Conservation (phyloP, 2,888 invertebrate genomes). For the Pollenia griseotomentosa region DNA sequence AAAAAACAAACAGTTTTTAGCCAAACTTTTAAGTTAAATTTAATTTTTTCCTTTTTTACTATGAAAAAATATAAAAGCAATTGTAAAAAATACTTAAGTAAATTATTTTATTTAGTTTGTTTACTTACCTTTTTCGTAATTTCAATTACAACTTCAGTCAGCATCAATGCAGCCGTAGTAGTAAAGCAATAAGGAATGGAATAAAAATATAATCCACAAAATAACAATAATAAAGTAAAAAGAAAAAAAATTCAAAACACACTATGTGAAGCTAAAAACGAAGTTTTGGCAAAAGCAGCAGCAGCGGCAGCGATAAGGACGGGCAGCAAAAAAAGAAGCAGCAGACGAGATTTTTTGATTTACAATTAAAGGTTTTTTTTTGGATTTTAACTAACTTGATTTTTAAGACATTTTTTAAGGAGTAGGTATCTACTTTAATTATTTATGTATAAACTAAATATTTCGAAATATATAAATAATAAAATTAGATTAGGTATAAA, state of each 20-base stretch:
- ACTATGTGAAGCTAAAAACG: constrained; percentile 21
- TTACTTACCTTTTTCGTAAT: constrained; percentile 56
- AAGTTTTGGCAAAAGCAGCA: constrained; percentile 37
- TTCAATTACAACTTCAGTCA: constrained; percentile 39
- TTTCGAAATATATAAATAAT: neutral
- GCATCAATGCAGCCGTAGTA: neutral
- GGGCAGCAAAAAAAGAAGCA: constrained; percentile 31
- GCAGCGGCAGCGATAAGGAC: constrained; percentile 4
- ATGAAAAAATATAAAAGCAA: constrained; percentile 2
- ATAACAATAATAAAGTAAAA: constrained; percentile 38
- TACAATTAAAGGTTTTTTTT: neutral
- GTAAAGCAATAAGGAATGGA: neutral
- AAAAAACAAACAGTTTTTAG: too few species aligned
- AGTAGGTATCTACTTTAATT: neutral
- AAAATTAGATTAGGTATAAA: neutral
- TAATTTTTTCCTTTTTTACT: neutral
- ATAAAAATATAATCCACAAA: constrained; percentile 50
- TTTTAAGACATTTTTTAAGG: constrained; percentile 9
- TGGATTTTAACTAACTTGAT: neutral
- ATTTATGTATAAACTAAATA: neutral
- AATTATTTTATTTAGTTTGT: constrained; percentile 30
- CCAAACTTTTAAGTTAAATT: neutral
- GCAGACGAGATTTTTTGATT: constrained; percentile 45
- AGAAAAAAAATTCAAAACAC: constrained; percentile 17
- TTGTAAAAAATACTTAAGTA: constrained; percentile 13